Evolutionary conservation across 2,113 vertebrate genomes (phyloP), one percentile per base, ranked within the genome.

Genomic region (Hippocampus zosterae): DNA sequence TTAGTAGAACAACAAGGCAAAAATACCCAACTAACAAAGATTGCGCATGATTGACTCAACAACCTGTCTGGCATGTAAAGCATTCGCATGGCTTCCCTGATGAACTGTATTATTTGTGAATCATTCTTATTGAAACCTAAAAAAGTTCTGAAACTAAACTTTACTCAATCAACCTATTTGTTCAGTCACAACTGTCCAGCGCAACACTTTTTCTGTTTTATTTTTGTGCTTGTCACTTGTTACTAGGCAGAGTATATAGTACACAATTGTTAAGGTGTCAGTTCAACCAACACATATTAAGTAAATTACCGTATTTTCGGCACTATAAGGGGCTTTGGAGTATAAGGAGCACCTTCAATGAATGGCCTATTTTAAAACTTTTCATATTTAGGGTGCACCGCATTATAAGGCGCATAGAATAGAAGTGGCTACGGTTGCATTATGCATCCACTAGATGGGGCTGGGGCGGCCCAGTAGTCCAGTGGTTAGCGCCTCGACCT

Each of bases 1-100:
- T 73, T 69, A 70, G 59, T 69, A 71, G n/a, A 81, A 82, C 71
- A 67, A 82, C 76, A 78, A 76, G 84, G 63, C 65, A 68, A 68
- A 65, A 77, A 73, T 75, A 61, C 56, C 65, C 21, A 65, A 37
- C 68, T 70, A 74, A 77, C 42, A 52, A 77, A 76, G 70, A 81
- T 42, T 67, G 59, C 33, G 64, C 50, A 72, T 59, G 77, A 74
- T 78, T 16, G 65, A 67, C 61, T 78, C 71, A 48, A 69, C 56
- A 42, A 15, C 72, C 64, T 62, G 65, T n/a, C 48, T 69, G 61
- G 69, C 27, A 16, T 37, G 33, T 60, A 27, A 67, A 75, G 57
- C 55, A 73, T 57, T 60, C 42, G 19, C 19, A 53, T 65, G 66
- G 37, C 21, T 44, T 19, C 11, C 33, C 19, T 73, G 68, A 59